A percentile compares a stretch with the other conserved stretches of the same genome.
phyloP scores from a whole-genome alignment of 1,140 invertebrate genomes.

The Drosophila trapezifrons region DNA sequence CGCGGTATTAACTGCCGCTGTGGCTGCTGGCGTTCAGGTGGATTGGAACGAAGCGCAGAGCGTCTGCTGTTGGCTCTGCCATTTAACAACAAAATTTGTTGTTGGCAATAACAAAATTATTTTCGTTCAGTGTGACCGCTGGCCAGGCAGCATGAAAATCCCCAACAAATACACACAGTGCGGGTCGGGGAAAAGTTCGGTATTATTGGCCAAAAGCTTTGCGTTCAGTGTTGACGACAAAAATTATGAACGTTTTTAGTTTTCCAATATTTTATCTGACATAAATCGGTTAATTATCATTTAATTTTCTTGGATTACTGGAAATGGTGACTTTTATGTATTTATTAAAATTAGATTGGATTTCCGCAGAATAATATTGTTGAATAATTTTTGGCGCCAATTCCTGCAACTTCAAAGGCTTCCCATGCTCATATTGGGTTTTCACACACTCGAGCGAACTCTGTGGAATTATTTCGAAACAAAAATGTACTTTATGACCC shows the following conservation, averaged over 20 bases:
- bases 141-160: neutral
- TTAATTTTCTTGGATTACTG: too few species aligned
- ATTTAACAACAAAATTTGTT: slow-evolving; percentile 48
- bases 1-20: slow-evolving; percentile 35
- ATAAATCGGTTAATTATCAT: too few species aligned
- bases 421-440: too few species aligned
- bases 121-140: slow-evolving; percentile 32
- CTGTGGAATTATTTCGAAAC: neutral
- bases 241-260: neutral
- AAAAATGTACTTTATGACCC: neutral
- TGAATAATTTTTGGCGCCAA: too few species aligned
- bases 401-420: too few species aligned
- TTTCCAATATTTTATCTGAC: too few species aligned
- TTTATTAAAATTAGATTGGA: too few species aligned
- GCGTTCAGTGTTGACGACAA: neutral
- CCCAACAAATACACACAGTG: slow-evolving; percentile 31
- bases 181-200: too few species aligned
- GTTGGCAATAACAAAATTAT: slow-evolving; percentile 45
- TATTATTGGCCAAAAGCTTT: slow-evolving; percentile 7
- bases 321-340: too few species aligned
- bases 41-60: slow-evolving; percentile 27
- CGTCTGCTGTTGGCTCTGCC: slow-evolving; percentile 31
- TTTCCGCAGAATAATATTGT: too few species aligned
- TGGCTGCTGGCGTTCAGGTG: slow-evolving; percentile 24
- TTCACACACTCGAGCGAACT: neutral